phyloP scores from a whole-genome alignment of 2,113 vertebrate species.

The Sigmodon hispidus region DNA sequence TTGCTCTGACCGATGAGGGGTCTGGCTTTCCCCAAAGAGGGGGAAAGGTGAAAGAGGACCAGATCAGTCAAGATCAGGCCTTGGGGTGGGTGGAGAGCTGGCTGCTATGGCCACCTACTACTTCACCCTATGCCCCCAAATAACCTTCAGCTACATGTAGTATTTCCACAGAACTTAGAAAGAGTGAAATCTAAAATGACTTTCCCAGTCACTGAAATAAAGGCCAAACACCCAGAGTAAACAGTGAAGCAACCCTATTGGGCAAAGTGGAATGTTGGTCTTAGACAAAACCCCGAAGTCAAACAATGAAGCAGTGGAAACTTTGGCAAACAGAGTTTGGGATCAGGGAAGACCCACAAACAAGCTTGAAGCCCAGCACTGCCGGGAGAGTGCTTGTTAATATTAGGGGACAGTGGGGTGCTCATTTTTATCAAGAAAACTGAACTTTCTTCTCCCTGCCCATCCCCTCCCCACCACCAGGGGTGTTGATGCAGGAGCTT shows the following conservation, averaged over 20 bases:
- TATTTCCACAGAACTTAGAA: slow-evolving; percentile 5
- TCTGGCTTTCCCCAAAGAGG: not conserved
- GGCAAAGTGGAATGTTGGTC: slow-evolving; percentile 75
- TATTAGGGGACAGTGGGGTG: not conserved
- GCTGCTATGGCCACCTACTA: not conserved
- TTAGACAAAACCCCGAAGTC: slow-evolving; percentile 68
- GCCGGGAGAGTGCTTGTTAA: not conserved
- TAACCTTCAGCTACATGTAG: not conserved
- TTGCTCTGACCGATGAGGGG: not conserved
- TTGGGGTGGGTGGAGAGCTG: not conserved
- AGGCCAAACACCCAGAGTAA: slow-evolving; percentile 70
- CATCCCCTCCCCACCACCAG: rapidly evolving
- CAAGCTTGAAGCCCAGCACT: slow-evolving; percentile 49
- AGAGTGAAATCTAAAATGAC: slow-evolving; percentile 43
- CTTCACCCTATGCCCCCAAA: not conserved
- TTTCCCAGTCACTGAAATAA: slow-evolving; percentile 65
- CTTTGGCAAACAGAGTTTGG: slow-evolving; percentile 62
- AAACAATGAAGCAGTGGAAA: slow-evolving; percentile 58
- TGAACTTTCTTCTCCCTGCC: not conserved
- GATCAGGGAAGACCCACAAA: slow-evolving; percentile 52
- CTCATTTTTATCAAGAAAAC: not conserved
- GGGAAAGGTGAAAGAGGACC: not conserved
- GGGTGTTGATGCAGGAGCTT: not conserved
- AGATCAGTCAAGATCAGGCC: not conserved
- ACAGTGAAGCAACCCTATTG: slow-evolving; percentile 75